Percentiles rank a stretch among this genome's conserved stretches.
Conservation (phyloP, 2,113 vertebrate species). For the Chascanopsetta lugubris region DNA sequence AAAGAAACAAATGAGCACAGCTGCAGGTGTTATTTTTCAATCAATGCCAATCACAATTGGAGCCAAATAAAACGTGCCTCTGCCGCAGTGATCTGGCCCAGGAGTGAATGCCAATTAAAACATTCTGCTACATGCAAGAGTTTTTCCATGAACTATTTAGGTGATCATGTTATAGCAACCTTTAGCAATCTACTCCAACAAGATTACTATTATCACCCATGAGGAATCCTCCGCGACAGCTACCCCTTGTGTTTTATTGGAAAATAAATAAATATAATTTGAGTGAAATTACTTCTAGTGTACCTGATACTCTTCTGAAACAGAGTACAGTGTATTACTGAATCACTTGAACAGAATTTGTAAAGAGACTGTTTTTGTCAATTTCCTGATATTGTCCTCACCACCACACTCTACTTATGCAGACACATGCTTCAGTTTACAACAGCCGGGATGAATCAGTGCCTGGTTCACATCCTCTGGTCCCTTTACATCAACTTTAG, state of each 20-base stretch:
- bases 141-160: too few relatives aligned
- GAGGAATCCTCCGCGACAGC: not conserved
- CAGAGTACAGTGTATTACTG: not conserved
- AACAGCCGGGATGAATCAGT: not conserved
- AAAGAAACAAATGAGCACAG: too few relatives aligned
- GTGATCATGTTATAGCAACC: too few relatives aligned
- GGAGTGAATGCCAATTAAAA: too few relatives aligned
- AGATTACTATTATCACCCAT: not conserved
- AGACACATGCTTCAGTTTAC: not conserved
- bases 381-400: not conserved
- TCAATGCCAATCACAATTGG: too few relatives aligned
- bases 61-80: too few relatives aligned
- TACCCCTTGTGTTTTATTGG: not conserved
- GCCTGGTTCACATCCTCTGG: not conserved
- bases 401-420: not conserved
- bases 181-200: not conserved
- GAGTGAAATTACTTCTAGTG: not conserved
- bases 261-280: not conserved
- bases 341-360: not conserved
- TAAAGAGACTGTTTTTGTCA: not conserved
- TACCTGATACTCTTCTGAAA: not conserved
- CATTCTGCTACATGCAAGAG: too few relatives aligned
- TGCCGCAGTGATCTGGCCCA: too few relatives aligned
- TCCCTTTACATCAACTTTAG: not conserved
- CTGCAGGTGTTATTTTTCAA: too few relatives aligned